Conservation (phyloP, 2,113 vertebrate genomes). For the Noctilio leporinus region DNA sequence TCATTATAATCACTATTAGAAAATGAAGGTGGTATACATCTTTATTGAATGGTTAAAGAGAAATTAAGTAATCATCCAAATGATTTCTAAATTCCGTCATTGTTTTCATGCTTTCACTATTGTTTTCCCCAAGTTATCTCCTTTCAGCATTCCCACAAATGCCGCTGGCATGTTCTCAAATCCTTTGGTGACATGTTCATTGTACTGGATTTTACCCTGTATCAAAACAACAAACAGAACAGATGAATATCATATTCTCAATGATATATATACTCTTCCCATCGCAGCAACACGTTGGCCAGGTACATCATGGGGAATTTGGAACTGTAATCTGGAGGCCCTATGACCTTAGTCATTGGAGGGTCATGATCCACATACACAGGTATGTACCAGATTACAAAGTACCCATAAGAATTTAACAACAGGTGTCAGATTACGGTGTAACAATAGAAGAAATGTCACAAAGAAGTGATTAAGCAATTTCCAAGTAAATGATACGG, state of each 20-base stretch:
- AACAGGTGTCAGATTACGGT: neutral
- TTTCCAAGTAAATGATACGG: neutral
- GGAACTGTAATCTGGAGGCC: neutral
- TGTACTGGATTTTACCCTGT: slow-evolving; percentile 86
- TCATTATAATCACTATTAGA: neutral
- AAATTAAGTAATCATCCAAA: neutral
- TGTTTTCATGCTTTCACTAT: slow-evolving; percentile 81
- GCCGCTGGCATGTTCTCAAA: slow-evolving; percentile 91
- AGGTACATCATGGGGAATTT: neutral
- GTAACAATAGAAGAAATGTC: neutral
- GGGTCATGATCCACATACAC: neutral
- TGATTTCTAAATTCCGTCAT: neutral
- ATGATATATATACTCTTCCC: neutral
- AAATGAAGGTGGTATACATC: neutral
- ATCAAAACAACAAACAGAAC: neutral
- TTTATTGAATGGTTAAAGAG: neutral
- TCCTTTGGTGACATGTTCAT: slow-evolving; percentile 83
- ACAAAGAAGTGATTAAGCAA: neutral
- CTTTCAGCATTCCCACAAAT: slow-evolving; percentile 88
- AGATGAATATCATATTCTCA: neutral
- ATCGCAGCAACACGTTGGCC: neutral
- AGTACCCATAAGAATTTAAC: neutral
- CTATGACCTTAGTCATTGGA: neutral
- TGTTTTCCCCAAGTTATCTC: slow-evolving; percentile 89
- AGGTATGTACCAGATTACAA: neutral